phyloP scores from a whole-genome alignment of 2,113 vertebrate species.

The Tragelaphus strepsiceros region DNA sequence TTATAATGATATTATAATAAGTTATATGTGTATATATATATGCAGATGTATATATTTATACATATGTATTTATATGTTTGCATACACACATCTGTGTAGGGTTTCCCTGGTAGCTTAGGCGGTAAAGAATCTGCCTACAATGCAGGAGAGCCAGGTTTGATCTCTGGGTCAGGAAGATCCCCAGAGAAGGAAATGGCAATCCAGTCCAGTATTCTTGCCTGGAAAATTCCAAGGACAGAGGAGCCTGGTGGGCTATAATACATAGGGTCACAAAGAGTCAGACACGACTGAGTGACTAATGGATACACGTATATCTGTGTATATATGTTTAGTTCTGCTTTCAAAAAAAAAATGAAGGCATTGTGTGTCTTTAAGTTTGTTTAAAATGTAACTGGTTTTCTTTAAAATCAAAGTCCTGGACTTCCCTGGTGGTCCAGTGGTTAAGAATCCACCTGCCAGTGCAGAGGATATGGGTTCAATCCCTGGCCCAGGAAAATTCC shows the following conservation, averaged over 20 bases:
- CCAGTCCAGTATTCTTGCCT: background rate
- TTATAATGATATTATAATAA: background rate
- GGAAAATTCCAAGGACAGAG: background rate
- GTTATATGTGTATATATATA: background rate
- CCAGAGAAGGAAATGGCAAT: background rate
- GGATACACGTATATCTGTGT: background rate
- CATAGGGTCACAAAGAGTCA: background rate
- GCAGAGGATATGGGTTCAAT: background rate
- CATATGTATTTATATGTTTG: background rate
- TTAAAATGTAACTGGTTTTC: background rate
- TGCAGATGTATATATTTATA: background rate
- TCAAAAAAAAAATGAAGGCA: background rate
- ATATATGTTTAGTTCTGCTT: background rate
- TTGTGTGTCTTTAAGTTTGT: slow-evolving; percentile 15
- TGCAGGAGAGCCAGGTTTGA: accelerated
- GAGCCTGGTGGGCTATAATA: background rate
- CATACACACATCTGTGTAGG: background rate
- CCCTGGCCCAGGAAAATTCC: background rate
- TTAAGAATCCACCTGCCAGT: background rate
- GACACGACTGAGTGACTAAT: background rate
- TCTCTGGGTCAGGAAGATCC: background rate
- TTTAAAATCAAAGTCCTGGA: background rate
- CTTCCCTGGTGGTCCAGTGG: background rate
- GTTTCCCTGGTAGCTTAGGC: background rate
- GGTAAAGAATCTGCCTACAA: background rate